Evolutionary conservation across 2,797 vertebrate species (phyloP).

Genomic region (Sebastiscus tertius): DNA sequence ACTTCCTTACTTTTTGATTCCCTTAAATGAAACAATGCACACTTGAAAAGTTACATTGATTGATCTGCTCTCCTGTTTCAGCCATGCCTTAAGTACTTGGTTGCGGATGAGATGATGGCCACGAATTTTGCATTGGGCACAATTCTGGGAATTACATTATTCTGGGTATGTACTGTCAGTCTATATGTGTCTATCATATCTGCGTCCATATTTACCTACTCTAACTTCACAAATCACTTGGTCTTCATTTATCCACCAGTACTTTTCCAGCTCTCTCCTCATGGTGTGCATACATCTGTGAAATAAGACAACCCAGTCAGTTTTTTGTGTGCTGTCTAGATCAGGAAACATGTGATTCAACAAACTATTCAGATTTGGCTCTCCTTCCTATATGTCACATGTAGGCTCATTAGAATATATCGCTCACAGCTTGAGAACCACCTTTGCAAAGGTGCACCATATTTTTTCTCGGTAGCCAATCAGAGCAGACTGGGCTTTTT

Average conservation of each 20-base stretch:
- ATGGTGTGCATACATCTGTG: neutral
- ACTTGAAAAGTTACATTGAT: neutral
- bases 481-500: no score
- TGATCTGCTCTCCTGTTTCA: slow-evolving; percentile 28
- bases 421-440: no score
- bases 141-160: slow-evolving; percentile 9
- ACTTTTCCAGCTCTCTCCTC: neutral
- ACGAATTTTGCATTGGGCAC: fast-evolving
- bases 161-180: slow-evolving; percentile 57
- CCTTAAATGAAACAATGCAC: neutral
- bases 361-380: no score
- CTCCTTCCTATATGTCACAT: no score
- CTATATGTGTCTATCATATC: neutral
- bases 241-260: neutral
- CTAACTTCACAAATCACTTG: neutral
- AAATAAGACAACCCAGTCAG: fast-evolving
- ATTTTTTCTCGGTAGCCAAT: no score
- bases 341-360: no score
- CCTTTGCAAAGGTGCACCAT: no score
- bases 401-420: no score
- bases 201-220: neutral
- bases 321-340: no score
- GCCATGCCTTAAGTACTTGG: slow-evolving; percentile 44
- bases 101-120: fast-evolving
- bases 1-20: neutral